Evolutionary conservation across 2,888 invertebrate genomes (phyloP).

Genomic region (Tinea semifulvella): DNA sequence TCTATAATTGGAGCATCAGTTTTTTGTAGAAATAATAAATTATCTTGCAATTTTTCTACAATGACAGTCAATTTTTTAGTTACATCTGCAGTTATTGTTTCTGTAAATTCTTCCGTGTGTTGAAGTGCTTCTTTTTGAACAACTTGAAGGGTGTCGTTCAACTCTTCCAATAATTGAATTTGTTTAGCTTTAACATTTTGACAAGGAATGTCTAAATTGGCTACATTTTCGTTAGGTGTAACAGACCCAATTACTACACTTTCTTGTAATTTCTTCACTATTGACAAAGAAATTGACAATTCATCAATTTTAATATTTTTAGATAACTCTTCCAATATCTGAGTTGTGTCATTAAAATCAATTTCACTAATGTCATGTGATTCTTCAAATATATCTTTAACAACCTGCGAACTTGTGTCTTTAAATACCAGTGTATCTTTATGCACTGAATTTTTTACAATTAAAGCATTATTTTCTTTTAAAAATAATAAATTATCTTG

Average conservation of each 20-base stretch:
- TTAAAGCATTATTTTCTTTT: neutral
- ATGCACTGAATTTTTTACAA: neutral
- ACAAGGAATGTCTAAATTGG: neutral
- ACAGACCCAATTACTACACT: neutral
- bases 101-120: neutral
- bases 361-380: no score
- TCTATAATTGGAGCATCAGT: no score
- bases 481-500: neutral
- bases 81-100: neutral
- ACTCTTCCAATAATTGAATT: slow-evolving; percentile 11
- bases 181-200: neutral
- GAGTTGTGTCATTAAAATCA: neutral
- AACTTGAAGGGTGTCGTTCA: slow-evolving; percentile 15
- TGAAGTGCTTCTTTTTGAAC: slow-evolving; percentile 11
- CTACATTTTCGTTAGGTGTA: neutral
- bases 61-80: neutral
- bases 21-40: slow-evolving; percentile 1
- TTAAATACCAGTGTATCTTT: no score
- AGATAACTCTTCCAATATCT: neutral
- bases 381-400: no score
- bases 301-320: neutral
- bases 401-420: no score
- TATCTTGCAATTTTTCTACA: neutral
- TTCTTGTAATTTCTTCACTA: neutral
- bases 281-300: neutral